Percentiles rank a stretch among this genome's conserved stretches.
phyloP scores from a whole-genome alignment of 2,888 invertebrate genomes.

The Trachelus iudaicus region DNA sequence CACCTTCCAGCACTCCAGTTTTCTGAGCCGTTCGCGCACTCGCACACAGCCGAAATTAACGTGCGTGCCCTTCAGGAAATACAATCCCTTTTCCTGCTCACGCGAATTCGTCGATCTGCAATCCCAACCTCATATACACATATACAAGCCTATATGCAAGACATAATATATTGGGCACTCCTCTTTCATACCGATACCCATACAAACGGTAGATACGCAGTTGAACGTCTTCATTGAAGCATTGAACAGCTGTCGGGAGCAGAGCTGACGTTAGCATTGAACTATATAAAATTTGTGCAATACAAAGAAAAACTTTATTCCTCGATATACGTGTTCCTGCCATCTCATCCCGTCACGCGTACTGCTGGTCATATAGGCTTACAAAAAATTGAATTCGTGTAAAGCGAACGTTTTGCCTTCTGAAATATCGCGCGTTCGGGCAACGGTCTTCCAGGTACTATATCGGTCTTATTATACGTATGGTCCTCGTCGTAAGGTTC shows the following conservation, averaged over 20 bases:
- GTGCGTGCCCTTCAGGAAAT: not conserved
- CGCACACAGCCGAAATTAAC: not conserved
- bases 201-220: not conserved
- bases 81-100: not conserved
- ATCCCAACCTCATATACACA: not conserved
- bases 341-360: too few species aligned
- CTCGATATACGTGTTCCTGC: too few species aligned
- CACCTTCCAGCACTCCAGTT: not conserved
- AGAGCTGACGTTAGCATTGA: not conserved
- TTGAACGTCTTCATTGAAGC: not conserved
- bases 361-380: not conserved
- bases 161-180: not conserved
- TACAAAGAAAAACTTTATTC: not conserved
- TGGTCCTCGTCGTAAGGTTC: not conserved
- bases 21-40: not conserved
- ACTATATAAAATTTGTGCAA: not conserved
- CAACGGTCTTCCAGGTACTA: not conserved
- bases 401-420: not conserved
- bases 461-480: not conserved
- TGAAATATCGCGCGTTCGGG: not conserved
- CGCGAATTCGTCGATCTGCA: not conserved
- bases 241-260: not conserved
- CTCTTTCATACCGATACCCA: not conserved
- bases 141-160: not conserved
- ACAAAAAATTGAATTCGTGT: not conserved